Percentiles rank a stretch among this genome's conserved stretches.
Conservation (phyloP, 2,888 invertebrate genomes). For the Ornithoptera alexandrae region DNA sequence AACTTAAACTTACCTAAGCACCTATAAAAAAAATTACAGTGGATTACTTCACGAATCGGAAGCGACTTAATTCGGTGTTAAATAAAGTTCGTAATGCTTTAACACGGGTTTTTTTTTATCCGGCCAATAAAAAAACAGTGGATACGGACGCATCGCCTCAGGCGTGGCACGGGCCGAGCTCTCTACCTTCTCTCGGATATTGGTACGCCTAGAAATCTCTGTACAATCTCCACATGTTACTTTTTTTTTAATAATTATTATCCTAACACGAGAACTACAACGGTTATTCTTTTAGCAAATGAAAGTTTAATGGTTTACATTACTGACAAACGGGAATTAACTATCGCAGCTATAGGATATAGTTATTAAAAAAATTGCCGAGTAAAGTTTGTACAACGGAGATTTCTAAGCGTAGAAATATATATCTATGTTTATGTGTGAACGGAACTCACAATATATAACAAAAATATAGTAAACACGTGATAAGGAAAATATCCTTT, state of each 20-base stretch:
- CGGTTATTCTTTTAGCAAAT: background rate
- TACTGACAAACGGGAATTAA: too few relatives aligned
- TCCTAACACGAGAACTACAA: conserved; percentile 2
- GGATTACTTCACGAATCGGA: conserved; percentile 32
- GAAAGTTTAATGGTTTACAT: background rate
- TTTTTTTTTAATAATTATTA: background rate
- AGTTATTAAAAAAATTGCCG: too few relatives aligned
- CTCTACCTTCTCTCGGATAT: conserved; percentile 24
- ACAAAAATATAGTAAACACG: too few relatives aligned
- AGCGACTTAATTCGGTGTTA: conserved; percentile 32
- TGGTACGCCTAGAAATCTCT: conserved; percentile 57
- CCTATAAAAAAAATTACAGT: conserved; percentile 34
- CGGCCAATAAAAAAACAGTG: conserved; percentile 34
- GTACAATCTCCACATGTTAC: conserved; percentile 42
- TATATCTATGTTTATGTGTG: too few relatives aligned
- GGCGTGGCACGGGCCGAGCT: conserved; percentile 63
- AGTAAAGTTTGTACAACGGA: too few relatives aligned
- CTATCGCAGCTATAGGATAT: too few relatives aligned
- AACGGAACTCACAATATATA: too few relatives aligned
- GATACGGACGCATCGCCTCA: conserved; percentile 46
- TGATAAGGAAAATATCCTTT: too few relatives aligned
- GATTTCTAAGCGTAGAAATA: too few relatives aligned
- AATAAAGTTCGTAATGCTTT: conserved; percentile 38
- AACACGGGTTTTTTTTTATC: conserved; percentile 31
- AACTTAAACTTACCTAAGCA: conserved; percentile 45